Base-by-base conservation (phyloP, 2,113 vertebrate species). In the Gymnogyps californianus region DNA sequence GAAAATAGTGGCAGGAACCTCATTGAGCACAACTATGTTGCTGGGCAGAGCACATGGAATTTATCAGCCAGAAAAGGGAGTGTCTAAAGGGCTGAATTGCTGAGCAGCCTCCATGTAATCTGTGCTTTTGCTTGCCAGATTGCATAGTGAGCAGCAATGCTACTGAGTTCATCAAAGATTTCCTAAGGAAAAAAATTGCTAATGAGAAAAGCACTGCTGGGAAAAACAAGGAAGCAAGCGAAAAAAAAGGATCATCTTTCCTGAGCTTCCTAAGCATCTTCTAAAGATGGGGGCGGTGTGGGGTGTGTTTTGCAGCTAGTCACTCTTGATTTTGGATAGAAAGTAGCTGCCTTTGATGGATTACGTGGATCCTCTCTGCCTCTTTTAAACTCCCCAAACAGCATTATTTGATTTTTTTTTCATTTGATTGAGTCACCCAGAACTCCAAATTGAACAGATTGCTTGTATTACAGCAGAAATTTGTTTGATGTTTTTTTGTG, bases 401-500 rank as follows among this genome's bases (percentile, higher is more conserved):
- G 16, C 4, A 14, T 46, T 47, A 47, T 47, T 49, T 70, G 6
- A 10, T 38, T 4, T 18, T 40, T 38, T 13, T 61, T 31, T 72
- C 55, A 7, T 3, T 42, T 47, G 4, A n/a, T 24, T 0, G 0
- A 74, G 31, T 49, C 2, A 1, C 10, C 11, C 9, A 67, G 17
- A 59, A 67, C 79, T 88, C 29, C 9, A 3, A 28, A 54, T 76
- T 40, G 8, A 79, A 78, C 4, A 67, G 26, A 72, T 55, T 67
- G 13, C 36, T 72, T 69, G 13, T 42, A 74, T 36, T 29, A 20
- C 8, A 81, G 26, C 8, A 72, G 14, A 62, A 62, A 40, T 40
- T 18, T 57, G 1, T 83, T 59, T 67, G 9, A 38, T 26, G 8
- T 3, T 1, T 25, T 57, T 78, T 52, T 40, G 9, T 42, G 9